Conservation (phyloP, 2,113 vertebrate species). For the Thermophis baileyi region DNA sequence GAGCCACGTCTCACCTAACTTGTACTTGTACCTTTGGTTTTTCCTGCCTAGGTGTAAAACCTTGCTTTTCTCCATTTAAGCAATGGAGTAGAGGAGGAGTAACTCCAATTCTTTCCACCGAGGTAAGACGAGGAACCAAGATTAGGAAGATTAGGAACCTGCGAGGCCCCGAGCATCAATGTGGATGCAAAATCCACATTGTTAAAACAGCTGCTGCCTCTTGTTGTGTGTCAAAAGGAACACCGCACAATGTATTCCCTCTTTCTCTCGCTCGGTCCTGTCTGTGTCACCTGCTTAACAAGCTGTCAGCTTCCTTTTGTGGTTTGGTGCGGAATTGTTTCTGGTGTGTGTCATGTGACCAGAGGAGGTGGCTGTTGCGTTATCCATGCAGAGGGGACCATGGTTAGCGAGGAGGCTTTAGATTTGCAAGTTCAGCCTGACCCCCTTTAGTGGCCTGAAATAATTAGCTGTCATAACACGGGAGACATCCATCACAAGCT, state of each 20-base stretch:
- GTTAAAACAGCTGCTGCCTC: slow-evolving; percentile 7
- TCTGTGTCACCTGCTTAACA: neutral
- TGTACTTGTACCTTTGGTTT: too few species aligned
- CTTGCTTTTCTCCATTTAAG: neutral
- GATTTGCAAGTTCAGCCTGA: too few species aligned
- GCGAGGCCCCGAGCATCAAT: neutral
- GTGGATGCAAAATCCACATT: too few species aligned
- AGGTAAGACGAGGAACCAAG: neutral
- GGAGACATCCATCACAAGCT: neutral
- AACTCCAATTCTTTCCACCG: neutral
- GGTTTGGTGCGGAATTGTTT: neutral
- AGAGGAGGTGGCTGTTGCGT: neutral
- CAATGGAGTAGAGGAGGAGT: neutral
- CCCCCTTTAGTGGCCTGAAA: neutral
- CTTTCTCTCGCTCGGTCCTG: neutral
- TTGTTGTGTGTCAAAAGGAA: slow-evolving; percentile 20
- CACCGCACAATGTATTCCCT: slow-evolving; percentile 27
- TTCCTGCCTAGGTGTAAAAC: too few species aligned
- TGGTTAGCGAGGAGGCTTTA: neutral
- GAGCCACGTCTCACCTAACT: too few species aligned
- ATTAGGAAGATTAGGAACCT: neutral
- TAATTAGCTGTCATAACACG: neutral
- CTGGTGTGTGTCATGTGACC: neutral
- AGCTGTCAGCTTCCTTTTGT: neutral
- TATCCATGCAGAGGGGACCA: neutral